These are phyloP conservation scores for Drosophila ercepeae DNA, from an alignment of 1,140 invertebrate genomes.

Conservation along the genomic window DNA sequence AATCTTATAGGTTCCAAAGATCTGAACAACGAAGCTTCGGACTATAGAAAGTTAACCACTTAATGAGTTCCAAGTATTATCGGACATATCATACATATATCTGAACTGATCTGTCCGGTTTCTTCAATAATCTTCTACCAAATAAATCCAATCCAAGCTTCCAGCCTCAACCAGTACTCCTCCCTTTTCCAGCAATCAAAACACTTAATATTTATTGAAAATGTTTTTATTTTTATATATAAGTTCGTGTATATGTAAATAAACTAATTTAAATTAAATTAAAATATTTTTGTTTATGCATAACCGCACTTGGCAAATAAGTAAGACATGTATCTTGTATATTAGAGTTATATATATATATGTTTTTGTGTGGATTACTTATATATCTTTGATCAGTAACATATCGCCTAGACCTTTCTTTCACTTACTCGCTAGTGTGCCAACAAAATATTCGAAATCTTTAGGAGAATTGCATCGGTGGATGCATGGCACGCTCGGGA, in stretches of 20 bases:
- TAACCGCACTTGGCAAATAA: constrained; percentile 37
- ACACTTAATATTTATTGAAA: constrained; percentile 32
- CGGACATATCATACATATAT: too few relatives aligned
- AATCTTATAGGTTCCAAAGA: too few relatives aligned
- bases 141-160: too few relatives aligned
- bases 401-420: constrained; percentile 34
- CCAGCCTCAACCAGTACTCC: too few relatives aligned
- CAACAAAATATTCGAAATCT: constrained; percentile 75
- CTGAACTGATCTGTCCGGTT: too few relatives aligned
- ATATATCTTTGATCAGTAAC: constrained; percentile 72
- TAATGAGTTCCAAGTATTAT: too few relatives aligned
- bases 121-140: too few relatives aligned
- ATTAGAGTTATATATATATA: constrained; percentile 28
- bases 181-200: not conserved
- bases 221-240: constrained; percentile 70
- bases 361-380: constrained; percentile 27
- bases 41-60: too few relatives aligned
- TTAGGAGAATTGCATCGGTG: constrained; percentile 73
- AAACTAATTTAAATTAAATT: constrained; percentile 54
- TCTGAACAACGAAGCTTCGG: too few relatives aligned
- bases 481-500: constrained; percentile 76
- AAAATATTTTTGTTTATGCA: constrained; percentile 37
- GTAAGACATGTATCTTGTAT: constrained; percentile 40
- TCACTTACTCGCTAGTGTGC: constrained; percentile 47
- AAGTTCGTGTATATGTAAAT: constrained; percentile 42